phyloP scores from a whole-genome alignment of 92 coral and sea anemone species.

The Bergia sp. region DNA sequence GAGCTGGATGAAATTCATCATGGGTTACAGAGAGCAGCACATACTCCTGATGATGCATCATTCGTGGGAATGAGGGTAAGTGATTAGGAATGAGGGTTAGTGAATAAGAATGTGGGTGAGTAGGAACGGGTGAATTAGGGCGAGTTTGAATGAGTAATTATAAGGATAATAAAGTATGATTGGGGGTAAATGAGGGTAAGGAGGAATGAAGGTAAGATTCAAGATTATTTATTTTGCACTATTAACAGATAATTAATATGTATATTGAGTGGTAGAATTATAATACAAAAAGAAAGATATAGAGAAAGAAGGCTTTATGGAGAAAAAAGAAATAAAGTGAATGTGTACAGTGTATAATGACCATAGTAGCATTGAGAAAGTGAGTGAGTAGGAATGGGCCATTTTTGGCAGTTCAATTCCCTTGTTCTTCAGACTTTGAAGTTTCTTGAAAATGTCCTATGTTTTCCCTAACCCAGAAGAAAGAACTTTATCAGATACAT shows the following conservation, averaged over 20 bases:
- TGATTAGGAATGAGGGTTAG: background rate
- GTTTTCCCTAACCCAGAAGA: background rate
- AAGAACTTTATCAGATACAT: background rate
- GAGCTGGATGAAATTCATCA: conserved; percentile 30
- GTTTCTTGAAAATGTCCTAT: no score
- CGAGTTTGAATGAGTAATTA: background rate
- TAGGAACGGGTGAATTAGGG: background rate
- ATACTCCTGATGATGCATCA: conserved; percentile 26
- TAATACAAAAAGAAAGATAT: no score
- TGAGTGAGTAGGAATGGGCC: background rate
- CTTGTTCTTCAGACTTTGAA: background rate
- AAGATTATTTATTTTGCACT: no score
- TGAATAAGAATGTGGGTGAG: background rate
- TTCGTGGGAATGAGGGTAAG: conserved; percentile 40
- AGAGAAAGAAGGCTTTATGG: no score
- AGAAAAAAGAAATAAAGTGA: no score
- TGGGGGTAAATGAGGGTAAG: background rate
- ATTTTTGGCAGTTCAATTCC: background rate
- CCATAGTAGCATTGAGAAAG: background rate
- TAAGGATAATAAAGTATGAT: no score
- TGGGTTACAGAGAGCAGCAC: conserved; percentile 29
- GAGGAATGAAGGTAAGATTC: background rate
- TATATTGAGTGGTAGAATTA: no score
- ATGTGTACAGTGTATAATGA: no score
- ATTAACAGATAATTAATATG: no score